A percentile compares a stretch with the other conserved stretches of the same genome.
Evolutionary conservation across 2,888 invertebrate species (phyloP).

Genomic region (Aspidiotus rigidus): DNA sequence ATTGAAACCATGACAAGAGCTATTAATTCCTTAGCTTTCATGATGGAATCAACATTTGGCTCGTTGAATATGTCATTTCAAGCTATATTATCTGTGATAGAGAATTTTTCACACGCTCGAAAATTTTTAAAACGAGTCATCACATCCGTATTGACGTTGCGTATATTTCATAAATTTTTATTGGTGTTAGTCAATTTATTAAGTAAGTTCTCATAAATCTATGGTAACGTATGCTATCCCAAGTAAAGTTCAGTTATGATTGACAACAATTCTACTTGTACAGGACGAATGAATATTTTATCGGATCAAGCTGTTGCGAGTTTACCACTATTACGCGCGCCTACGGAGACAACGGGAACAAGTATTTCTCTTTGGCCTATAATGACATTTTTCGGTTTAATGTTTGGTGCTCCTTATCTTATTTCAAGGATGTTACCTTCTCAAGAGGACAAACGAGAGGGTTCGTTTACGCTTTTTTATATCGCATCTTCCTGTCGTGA

Average conservation of each 20-base stretch:
- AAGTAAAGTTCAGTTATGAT: not conserved
- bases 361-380: constrained; percentile 69
- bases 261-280: not conserved
- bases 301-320: constrained; percentile 13
- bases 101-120: constrained; percentile 78
- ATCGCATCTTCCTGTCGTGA: too few species aligned
- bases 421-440: constrained; percentile 58
- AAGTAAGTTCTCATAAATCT: constrained; percentile 22
- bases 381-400: constrained; percentile 75
- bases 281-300: constrained; percentile 25
- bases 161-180: constrained; percentile 67
- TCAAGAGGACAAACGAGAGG: not conserved
- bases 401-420: constrained; percentile 85
- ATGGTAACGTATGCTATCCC: not conserved
- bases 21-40: constrained; percentile 86
- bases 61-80: constrained; percentile 91
- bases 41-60: constrained; percentile 82
- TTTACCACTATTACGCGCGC: constrained; percentile 10
- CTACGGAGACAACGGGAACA: not conserved
- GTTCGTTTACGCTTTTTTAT: too few species aligned
- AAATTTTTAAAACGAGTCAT: constrained; percentile 77
- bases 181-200: constrained; percentile 30
- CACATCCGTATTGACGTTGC: constrained; percentile 74
- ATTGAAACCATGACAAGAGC: constrained; percentile 87
- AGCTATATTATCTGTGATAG: constrained; percentile 90